A percentile compares a stretch with the other conserved stretches of the same genome.
Conservation (phyloP, 2,113 vertebrate genomes). For the Odobenus rosmarus region DNA sequence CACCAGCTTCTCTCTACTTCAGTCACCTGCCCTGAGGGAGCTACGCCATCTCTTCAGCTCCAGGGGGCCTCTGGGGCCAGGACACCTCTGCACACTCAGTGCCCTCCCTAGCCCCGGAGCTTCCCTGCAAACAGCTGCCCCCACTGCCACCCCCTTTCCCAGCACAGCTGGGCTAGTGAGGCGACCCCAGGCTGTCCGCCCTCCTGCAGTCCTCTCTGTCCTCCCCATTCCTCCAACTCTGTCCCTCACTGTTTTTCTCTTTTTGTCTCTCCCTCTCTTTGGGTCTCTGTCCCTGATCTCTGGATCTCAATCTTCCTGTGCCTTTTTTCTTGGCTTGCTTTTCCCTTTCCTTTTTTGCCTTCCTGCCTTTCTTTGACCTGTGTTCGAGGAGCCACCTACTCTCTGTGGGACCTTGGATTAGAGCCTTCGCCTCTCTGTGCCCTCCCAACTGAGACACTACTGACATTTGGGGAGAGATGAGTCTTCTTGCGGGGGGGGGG, state of each 20-base stretch:
- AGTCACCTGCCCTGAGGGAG: background rate
- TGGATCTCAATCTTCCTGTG: background rate
- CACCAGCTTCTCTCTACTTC: background rate
- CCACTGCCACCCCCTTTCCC: no score
- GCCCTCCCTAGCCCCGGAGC: background rate
- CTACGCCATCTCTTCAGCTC: background rate
- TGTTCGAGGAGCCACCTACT: background rate
- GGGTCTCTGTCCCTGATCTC: background rate
- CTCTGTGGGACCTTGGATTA: background rate
- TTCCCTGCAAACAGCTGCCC: background rate
- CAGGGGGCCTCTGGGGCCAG: background rate
- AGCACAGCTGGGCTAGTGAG: slow-evolving; percentile 59
- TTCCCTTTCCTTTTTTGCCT: background rate
- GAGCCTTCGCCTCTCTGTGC: background rate
- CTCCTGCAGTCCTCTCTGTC: background rate
- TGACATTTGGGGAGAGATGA: background rate
- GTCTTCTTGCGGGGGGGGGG: background rate
- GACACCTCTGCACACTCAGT: background rate
- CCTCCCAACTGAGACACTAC: background rate
- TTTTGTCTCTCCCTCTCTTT: background rate
- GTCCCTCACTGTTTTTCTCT: background rate
- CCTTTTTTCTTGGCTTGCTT: background rate
- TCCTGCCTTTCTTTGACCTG: background rate
- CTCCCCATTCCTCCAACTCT: background rate
- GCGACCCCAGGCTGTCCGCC: background rate